phyloP scores from a whole-genome alignment of 2,113 vertebrate genomes.

The Osmerus mordax region DNA sequence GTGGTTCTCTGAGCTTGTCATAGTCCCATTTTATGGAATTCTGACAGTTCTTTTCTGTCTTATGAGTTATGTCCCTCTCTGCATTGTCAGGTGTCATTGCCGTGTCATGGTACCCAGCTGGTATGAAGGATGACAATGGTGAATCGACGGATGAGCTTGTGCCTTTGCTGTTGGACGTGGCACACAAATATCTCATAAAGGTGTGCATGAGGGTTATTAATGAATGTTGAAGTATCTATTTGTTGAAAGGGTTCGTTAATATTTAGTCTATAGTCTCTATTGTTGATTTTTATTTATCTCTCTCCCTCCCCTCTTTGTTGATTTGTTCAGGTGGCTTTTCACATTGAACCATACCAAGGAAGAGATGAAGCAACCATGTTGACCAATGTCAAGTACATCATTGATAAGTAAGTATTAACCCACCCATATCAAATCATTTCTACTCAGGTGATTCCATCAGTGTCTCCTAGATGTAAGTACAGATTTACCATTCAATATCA shows the following conservation, averaged over 20 bases:
- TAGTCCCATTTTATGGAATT: not conserved
- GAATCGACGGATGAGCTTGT: slow-evolving; percentile 81
- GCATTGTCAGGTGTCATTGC: slow-evolving; percentile 82
- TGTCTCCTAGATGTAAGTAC: no score
- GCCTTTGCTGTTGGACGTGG: slow-evolving; percentile 84
- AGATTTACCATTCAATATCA: no score
- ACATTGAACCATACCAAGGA: slow-evolving; percentile 94
- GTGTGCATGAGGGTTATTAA: slow-evolving; percentile 60
- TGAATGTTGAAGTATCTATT: not conserved
- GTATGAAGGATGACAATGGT: slow-evolving; percentile 86
- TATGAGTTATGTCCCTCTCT: slow-evolving; percentile 1
- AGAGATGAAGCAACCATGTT: slow-evolving; percentile 88
- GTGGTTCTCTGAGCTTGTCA: not conserved
- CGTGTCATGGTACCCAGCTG: slow-evolving; percentile 93
- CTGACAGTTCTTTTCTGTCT: not conserved
- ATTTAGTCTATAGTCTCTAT: not conserved
- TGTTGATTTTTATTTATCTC: not conserved
- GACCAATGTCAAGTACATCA: slow-evolving; percentile 88
- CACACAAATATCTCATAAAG: slow-evolving; percentile 90
- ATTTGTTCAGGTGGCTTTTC: slow-evolving; percentile 83
- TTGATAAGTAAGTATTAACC: slow-evolving; percentile 83
- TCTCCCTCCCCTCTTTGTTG: not conserved
- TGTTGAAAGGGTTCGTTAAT: not conserved
- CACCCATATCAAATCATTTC: no score
- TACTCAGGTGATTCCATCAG: no score